Conservation (phyloP, 35 echinoderm and acorn worm species). For the Acanthaster planci region DNA sequence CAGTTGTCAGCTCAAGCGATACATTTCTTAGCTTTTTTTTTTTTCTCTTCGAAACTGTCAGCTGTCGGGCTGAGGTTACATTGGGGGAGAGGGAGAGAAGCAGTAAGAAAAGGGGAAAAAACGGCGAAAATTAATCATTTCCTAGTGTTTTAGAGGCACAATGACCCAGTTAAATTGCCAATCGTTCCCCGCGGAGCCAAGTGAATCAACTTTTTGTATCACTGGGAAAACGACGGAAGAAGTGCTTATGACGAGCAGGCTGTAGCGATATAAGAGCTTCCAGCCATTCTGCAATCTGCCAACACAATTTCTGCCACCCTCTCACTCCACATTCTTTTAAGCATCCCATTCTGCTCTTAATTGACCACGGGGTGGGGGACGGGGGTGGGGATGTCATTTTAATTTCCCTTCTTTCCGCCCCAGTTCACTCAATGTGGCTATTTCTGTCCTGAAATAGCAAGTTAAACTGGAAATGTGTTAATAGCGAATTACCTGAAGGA, state of each 20-base stretch:
- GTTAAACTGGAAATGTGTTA: too few relatives aligned
- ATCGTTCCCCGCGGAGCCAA: slow-evolving; percentile 7
- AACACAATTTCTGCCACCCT: too few relatives aligned
- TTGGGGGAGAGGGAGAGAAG: background rate
- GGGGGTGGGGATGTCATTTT: too few relatives aligned
- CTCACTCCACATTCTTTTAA: too few relatives aligned
- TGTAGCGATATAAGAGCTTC: background rate
- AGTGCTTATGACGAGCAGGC: background rate
- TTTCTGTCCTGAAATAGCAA: too few relatives aligned
- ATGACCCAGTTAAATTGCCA: slow-evolving; percentile 19
- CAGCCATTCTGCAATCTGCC: background rate
- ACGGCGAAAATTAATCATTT: slow-evolving; percentile 18
- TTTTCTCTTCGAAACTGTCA: background rate
- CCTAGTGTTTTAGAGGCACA: slow-evolving; percentile 28
- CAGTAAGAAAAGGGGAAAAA: background rate
- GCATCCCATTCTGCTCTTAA: too few relatives aligned
- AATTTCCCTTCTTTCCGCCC: too few relatives aligned
- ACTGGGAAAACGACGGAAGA: background rate
- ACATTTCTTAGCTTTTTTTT: background rate
- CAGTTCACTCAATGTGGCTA: too few relatives aligned
- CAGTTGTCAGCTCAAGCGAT: slow-evolving; percentile 3
- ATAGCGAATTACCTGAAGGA: too few relatives aligned
- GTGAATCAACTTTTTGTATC: background rate
- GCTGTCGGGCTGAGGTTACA: slow-evolving; percentile 20
- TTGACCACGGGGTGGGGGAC: too few relatives aligned